Evolutionary conservation across 2,797 vertebrate species (phyloP).

Genomic region (Myripristis murdjan): DNA sequence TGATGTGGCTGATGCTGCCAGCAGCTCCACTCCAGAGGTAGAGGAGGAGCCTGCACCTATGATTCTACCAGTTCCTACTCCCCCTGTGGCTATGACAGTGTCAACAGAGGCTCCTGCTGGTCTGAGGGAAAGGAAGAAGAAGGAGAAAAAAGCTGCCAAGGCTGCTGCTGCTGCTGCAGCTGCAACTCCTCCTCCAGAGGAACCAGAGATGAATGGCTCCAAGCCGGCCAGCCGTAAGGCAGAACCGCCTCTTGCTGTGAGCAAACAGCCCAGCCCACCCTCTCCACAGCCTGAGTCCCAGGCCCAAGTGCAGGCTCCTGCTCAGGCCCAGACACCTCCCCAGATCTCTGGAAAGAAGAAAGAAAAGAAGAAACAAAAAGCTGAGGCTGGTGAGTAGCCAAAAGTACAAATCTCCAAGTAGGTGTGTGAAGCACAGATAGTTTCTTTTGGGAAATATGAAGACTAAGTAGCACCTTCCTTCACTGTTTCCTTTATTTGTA

Average conservation of each 20-base stretch:
- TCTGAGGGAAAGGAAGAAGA: slow-evolving; percentile 94
- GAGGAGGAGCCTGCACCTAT: slow-evolving; percentile 81
- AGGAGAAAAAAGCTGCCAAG: slow-evolving; percentile 92
- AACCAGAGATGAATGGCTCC: slow-evolving; percentile 88
- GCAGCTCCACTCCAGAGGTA: slow-evolving; percentile 77
- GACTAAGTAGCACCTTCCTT: neutral
- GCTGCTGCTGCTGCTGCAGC: slow-evolving; percentile 43
- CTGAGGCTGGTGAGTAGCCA: slow-evolving; percentile 81
- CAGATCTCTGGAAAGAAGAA: slow-evolving; percentile 89
- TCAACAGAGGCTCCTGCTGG: slow-evolving; percentile 77
- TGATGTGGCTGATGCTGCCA: slow-evolving; percentile 86
- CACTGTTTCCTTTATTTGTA: neutral
- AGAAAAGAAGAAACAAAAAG: slow-evolving; percentile 94
- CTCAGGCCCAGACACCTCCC: slow-evolving; percentile 82
- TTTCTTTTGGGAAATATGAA: neutral
- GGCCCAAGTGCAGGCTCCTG: slow-evolving; percentile 65
- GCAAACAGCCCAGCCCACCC: slow-evolving; percentile 89
- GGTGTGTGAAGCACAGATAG: neutral
- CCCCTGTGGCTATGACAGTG: slow-evolving; percentile 56
- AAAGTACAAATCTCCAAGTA: neutral
- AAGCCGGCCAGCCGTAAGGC: slow-evolving; percentile 88
- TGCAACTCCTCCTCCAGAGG: slow-evolving; percentile 52
- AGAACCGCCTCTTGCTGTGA: slow-evolving; percentile 85
- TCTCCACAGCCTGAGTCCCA: slow-evolving; percentile 69
- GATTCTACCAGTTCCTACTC: slow-evolving; percentile 55